Conservation (phyloP, 2,888 invertebrate genomes). For the Diarsia mendica region DNA sequence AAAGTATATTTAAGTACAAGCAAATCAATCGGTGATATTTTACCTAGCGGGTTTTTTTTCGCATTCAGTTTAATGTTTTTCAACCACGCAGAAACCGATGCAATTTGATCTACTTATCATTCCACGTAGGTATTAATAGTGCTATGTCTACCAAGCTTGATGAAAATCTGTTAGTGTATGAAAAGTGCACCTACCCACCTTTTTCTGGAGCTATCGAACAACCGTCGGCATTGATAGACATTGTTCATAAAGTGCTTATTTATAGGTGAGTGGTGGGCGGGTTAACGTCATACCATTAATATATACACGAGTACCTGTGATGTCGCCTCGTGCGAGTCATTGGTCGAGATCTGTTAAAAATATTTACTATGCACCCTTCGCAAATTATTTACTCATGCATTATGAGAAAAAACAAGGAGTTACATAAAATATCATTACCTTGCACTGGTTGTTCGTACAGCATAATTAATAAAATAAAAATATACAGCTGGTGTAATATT, state of each 20-base stretch:
- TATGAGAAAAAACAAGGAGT: slow-evolving; percentile 4
- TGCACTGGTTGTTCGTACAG: slow-evolving; percentile 3
- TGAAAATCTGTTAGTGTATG: slow-evolving; percentile 42
- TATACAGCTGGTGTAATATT: background rate
- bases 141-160: slow-evolving; percentile 36
- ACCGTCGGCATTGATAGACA: background rate
- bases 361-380: slow-evolving; percentile 27
- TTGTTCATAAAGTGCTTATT: slow-evolving; percentile 30
- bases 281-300: slow-evolving; percentile 5
- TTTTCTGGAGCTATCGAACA: background rate
- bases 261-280: background rate
- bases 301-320: background rate
- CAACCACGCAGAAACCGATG: slow-evolving; percentile 8
- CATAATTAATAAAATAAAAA: background rate
- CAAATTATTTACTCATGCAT: slow-evolving; percentile 35
- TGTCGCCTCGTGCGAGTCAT: slow-evolving; percentile 5
- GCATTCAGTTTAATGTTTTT: background rate
- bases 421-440: slow-evolving; percentile 15
- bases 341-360: slow-evolving; percentile 39
- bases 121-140: background rate
- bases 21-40: slow-evolving; percentile 17
- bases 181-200: slow-evolving; percentile 17
- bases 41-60: slow-evolving; percentile 32
- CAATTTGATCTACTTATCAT: slow-evolving; percentile 29
- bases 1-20: background rate